Percentiles rank a stretch among this genome's conserved stretches.
Conservation (phyloP, 2,888 invertebrate genomes). For the Mesorhabditis sp. region DNA sequence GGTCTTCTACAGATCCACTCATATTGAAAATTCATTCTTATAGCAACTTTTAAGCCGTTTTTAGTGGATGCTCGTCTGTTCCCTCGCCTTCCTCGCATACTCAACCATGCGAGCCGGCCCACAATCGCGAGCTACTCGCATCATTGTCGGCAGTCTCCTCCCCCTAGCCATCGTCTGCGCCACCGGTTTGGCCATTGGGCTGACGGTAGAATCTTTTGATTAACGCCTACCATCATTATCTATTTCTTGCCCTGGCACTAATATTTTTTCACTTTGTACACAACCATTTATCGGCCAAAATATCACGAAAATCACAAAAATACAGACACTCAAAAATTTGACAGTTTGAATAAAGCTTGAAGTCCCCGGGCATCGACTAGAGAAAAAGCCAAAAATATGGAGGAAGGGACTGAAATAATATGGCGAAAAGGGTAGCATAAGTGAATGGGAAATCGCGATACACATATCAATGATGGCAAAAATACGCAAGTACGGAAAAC, state of each 20-base stretch:
- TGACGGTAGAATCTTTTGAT: background rate
- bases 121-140: background rate
- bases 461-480: too few relatives aligned
- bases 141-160: slow-evolving; percentile 4
- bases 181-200: background rate
- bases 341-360: too few relatives aligned
- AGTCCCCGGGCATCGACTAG: background rate
- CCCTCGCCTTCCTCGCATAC: background rate
- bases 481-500: too few relatives aligned
- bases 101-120: background rate
- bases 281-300: too few relatives aligned
- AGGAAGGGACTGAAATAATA: background rate
- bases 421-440: too few relatives aligned
- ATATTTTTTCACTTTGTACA: too few relatives aligned
- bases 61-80: slow-evolving; percentile 2
- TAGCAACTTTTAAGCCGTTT: background rate
- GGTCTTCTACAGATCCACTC: too few relatives aligned
- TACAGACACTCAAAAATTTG: too few relatives aligned
- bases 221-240: background rate
- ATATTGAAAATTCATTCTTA: too few relatives aligned
- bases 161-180: background rate
- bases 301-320: too few relatives aligned
- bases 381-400: background rate
- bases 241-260: too few relatives aligned
- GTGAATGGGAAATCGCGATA: too few relatives aligned